Conservation (phyloP, 2,113 vertebrate species). For the Cygnus atratus region DNA sequence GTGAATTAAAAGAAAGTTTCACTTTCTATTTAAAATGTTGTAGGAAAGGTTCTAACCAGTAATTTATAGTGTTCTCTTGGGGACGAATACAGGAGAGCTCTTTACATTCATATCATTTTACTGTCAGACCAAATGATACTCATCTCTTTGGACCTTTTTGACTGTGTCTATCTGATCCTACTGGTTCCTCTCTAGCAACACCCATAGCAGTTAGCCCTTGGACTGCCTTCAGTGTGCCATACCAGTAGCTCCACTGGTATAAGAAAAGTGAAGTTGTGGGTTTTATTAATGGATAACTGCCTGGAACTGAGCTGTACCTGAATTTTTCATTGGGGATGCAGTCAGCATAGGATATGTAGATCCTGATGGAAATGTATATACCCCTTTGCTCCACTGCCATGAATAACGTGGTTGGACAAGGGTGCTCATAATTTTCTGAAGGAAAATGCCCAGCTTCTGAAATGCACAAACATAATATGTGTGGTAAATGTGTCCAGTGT, state of each 20-base stretch:
- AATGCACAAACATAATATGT: neutral
- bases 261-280: neutral
- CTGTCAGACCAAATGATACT: neutral
- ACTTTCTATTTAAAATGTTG: neutral
- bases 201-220: neutral
- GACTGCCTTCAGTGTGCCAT: neutral
- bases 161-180: neutral
- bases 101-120: neutral
- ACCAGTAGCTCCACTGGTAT: neutral
- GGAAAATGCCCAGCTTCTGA: neutral
- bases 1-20: neutral
- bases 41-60: neutral
- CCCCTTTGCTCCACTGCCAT: neutral
- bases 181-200: neutral
- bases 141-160: neutral
- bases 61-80: neutral
- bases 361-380: accelerated
- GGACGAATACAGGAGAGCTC: neutral
- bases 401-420: neutral
- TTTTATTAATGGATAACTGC: neutral
- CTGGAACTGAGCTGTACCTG: neutral
- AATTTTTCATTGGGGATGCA: neutral
- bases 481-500: neutral
- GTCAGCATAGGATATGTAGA: neutral
- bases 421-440: neutral